Conservation (phyloP, 2,888 invertebrate species). For the Alloscopus bannaensis region DNA sequence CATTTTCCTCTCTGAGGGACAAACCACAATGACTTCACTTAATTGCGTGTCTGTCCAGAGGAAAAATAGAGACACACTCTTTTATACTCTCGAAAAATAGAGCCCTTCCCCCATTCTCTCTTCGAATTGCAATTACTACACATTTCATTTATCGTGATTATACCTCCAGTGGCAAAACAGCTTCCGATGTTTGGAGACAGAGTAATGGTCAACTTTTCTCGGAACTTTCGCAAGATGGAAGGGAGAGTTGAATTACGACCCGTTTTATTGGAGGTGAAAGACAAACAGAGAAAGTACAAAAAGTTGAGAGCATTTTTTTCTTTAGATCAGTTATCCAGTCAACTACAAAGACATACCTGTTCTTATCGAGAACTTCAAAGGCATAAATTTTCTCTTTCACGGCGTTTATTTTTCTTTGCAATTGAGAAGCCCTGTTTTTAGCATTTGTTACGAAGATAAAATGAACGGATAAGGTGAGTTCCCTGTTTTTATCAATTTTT, state of each 20-base stretch:
- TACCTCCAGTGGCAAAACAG: too few relatives aligned
- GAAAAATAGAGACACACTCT: not conserved
- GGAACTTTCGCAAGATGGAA: not conserved
- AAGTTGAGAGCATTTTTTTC: not conserved
- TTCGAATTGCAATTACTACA: constrained; percentile 4
- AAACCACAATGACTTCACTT: constrained; percentile 47
- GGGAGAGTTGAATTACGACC: constrained; percentile 68
- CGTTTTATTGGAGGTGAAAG: constrained; percentile 72
- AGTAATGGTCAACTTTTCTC: constrained; percentile 4
- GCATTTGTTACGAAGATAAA: too few relatives aligned
- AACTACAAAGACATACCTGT: too few relatives aligned
- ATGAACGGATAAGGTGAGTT: too few relatives aligned
- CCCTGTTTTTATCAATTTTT: too few relatives aligned
- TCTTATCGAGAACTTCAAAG: too few relatives aligned
- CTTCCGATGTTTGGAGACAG: not conserved
- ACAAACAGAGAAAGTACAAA: constrained; percentile 10
- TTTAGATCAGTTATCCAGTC: too few relatives aligned
- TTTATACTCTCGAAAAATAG: too few relatives aligned
- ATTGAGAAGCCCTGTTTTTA: too few relatives aligned
- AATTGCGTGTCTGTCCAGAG: constrained; percentile 50
- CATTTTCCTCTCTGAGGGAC: constrained; percentile 29
- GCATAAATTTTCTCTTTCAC: too few relatives aligned
- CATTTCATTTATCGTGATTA: constrained; percentile 29
- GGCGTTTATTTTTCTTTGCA: too few relatives aligned
- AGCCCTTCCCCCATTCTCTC: constrained; percentile 18